phyloP scores from a whole-genome alignment of 1,140 invertebrate species.

The Scaptomyza hsui region DNA sequence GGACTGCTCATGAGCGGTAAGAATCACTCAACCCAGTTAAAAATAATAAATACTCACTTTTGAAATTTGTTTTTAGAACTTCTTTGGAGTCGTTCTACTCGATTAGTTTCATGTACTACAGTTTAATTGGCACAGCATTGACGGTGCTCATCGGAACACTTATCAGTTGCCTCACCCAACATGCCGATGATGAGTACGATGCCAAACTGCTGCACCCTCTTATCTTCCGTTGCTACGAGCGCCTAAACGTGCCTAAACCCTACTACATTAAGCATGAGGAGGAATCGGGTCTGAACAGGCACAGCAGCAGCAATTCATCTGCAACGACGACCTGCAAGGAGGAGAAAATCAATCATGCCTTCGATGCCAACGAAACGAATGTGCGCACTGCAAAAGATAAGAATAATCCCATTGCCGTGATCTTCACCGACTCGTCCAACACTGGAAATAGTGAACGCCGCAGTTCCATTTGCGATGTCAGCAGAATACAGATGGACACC shows the following conservation, averaged over 20 bases:
- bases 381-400: slow-evolving; percentile 41
- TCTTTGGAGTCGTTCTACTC: slow-evolving; percentile 86
- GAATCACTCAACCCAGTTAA: not conserved
- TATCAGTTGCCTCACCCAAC: slow-evolving; percentile 87
- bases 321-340: slow-evolving; percentile 55
- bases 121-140: slow-evolving; percentile 88
- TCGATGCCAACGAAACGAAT: slow-evolving; percentile 60
- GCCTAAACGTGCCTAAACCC: slow-evolving; percentile 68
- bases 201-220: slow-evolving; percentile 88
- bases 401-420: slow-evolving; percentile 57
- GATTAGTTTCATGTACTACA: slow-evolving; percentile 91
- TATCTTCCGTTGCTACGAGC: slow-evolving; percentile 83
- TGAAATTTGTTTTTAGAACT: slow-evolving; percentile 84
- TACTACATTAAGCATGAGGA: slow-evolving; percentile 78
- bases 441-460: slow-evolving; percentile 11
- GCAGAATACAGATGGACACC: slow-evolving; percentile 56
- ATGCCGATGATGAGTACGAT: slow-evolving; percentile 88
- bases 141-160: slow-evolving; percentile 88
- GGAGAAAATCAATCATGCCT: slow-evolving; percentile 74
- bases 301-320: slow-evolving; percentile 63
- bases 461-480: slow-evolving; percentile 57
- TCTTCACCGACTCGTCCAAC: slow-evolving; percentile 41
- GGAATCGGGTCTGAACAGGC: slow-evolving; percentile 64
- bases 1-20: slow-evolving; percentile 53
- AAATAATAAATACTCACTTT: not conserved